Base-by-base conservation (phyloP, 2,888 invertebrate species). In the Macaria notata region DNA sequence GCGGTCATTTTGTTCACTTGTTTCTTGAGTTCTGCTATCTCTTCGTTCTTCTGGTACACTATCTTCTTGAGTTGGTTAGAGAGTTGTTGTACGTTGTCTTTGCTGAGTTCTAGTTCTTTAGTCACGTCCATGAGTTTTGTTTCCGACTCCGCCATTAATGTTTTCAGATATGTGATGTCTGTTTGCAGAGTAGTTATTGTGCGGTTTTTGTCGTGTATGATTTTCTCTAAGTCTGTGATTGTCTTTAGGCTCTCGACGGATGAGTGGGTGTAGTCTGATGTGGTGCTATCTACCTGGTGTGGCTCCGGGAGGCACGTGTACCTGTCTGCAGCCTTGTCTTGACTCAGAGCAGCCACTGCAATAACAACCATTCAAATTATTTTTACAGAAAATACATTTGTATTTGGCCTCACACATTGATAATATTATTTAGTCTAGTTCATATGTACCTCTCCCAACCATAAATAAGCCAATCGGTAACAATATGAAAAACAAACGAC, bases 21-120 rank as follows among this genome's bases (percentile, higher is more conserved):
- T 57, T 77, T 84, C 59, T 84, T 89, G n/a, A 90, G 71, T 0
- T 90, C 89, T 0, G 83, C 76, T 36, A 91, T 84, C 61, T 90
- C 91, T 54, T 90, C 90, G 55, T 90, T 91, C 70, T 91, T 91
- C 70, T 81, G 84, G 41, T 81, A 72, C 1, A 87, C 88, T 5
- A 88, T 79, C 68, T 88, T 88, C 78, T 88, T 88, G 9, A 91
- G 72, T 62, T 90, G 90, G 44, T 54, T 70, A 3, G 89, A 86
- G 2, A 90, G 65, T 60, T 90, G 88, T 8, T 84, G 77, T 54
- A 83, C 85, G 59, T 83, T 86, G 62, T 88, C 89, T 62, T 78
- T 81, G 64, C 75, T 82, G 8, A 81, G 56, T 60, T 90, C 87
- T 2, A 89, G 67, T 44, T 90, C 89, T 55, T 82, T 86, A n/a